Evolutionary conservation across 2,113 vertebrate species (phyloP), one percentile per base, ranked within the genome.

Genomic region (Tauraco erythrolophus): DNA sequence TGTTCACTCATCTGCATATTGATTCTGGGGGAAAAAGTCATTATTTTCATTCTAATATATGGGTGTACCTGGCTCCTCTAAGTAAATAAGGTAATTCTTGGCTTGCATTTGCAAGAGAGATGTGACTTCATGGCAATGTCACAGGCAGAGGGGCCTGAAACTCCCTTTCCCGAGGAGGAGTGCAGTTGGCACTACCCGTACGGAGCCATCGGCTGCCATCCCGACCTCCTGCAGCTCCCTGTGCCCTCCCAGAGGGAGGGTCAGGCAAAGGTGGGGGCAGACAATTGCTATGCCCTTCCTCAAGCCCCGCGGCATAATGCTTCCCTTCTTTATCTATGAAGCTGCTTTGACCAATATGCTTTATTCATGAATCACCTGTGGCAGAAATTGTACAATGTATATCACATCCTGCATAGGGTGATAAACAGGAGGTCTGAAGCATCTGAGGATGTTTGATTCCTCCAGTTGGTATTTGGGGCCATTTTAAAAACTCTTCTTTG

Each of bases 131-230:
- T 1, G 39, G 41, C 72, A 58, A 1, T 6, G 21, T 31, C 51
- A 18, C 19, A 7, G 22, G 71, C 19, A 46, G 79, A 28, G 50
- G 7, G 33, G 53, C 23, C 13, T 82, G 65, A 19, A 25, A 54
- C 43, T n/a, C 22, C 45, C 35, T 23, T 4, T 35, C 19, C 51
- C 11, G 2, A 3, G 28, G 7, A 45, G 58, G 7, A 17, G 37
- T 30, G 35, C 19, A 1, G 3, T 15, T 28, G 13, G 79, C 0
- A 0, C 5, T 24, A 35, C 2, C 2, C 37, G 46, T 24, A 3
- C 27, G 7, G 70, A 19, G 46, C 6, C 8, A 5, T 17, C 2
- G 21, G 19, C 45, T 41, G 74, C 92, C 2, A 8, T 57, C 64
- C 27, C 4, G 23, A 6, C 31, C 64, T 16, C 19, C 75, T 24